Base-by-base conservation (phyloP, 2,113 vertebrate genomes). In the Petaurus breviceps region DNA sequence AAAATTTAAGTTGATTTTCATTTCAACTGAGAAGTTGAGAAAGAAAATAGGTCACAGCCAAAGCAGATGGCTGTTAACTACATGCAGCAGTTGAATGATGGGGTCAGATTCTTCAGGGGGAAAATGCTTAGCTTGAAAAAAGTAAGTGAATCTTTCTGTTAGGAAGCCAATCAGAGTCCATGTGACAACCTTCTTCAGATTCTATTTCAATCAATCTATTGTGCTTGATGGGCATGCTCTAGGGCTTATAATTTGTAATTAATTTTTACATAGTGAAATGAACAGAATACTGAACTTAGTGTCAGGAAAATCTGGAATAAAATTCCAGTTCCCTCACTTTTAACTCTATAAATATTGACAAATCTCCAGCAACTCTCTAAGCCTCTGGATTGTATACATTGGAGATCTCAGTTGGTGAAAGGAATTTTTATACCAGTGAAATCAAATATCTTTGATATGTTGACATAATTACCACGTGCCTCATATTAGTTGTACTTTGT, bases 31-130 rank as follows among this genome's bases (percentile, higher is more conserved):
- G 97, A 97, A 96, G 89, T 94, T 95, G 94, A 97, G 96, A 98
- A 98, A 96, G 91, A 97, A 98, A 98, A 98, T 93, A 98, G 94
- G 94, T 95, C 95, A 97, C 16, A 98, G 97, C 77, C 94, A 97
- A 98, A 97, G 90, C 98, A 98, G 98, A 98, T 98, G 97, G 98
- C 51, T 98, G 97, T 91, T 93, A 98, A 97, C 93, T 97, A 95
- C 96, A 97, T 37, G 89, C 50, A 96, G 96, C 97, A 97, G 96
- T 90, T 97, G 94, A 97, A 95, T 95, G 46, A 22, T n/a, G 77
- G 37, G 43, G 89, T 96, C 97, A 97, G 95, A 98, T 95, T 97
- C 91, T 84, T 3, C 92, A 96, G 92, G 90, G 57, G 91, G 92
- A 96, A 95, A 94, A 8, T 22, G 51, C 49, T 22, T 24, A 49